Evolutionary conservation across 2,113 vertebrate species (phyloP).

Genomic region (Propithecus coquereli): DNA sequence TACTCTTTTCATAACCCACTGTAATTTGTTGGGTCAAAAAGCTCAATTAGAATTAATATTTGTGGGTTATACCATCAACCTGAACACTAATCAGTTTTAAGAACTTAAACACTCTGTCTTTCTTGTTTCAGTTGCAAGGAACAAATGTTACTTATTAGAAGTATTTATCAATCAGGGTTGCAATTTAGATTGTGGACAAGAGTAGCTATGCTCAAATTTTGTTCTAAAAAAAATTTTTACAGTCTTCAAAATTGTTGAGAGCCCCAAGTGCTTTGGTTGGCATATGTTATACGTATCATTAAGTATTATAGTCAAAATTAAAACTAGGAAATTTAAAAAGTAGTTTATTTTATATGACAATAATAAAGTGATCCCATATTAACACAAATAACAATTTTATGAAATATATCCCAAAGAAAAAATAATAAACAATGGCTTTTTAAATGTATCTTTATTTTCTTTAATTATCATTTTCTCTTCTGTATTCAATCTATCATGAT

Average conservation of each 20-base stretch:
- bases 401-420: neutral
- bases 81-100: neutral
- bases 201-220: neutral
- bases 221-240: neutral
- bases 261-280: neutral
- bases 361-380: neutral
- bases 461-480: neutral
- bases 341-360: neutral
- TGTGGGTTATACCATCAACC: neutral
- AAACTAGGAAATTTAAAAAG: neutral
- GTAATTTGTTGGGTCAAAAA: neutral
- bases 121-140: neutral
- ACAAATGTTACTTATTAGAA: neutral
- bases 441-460: neutral
- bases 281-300: neutral
- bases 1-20: neutral
- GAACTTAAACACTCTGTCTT: neutral
- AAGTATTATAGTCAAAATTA: neutral
- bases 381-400: neutral
- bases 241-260: neutral
- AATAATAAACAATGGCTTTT: neutral
- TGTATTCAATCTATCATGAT: neutral
- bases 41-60: neutral
- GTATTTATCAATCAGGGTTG: neutral
- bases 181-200: neutral